Conservation (phyloP, 2,888 invertebrate genomes). For the Hemaris fuciformis region DNA sequence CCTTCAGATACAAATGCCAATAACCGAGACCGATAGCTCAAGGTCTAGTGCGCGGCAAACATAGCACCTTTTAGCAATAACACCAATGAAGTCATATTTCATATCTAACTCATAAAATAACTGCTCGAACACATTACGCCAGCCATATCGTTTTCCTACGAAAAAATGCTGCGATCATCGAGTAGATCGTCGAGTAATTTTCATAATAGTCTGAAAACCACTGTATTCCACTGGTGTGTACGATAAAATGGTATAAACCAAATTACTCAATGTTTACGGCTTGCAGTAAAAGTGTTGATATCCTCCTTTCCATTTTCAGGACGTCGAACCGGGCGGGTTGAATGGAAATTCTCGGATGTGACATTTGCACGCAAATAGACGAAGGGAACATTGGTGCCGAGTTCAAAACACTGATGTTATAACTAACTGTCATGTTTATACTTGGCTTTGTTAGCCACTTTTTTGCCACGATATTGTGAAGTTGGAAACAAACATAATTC, state of each 20-base stretch:
- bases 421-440: background rate
- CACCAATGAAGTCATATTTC: background rate
- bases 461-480: background rate
- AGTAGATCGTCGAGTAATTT: background rate
- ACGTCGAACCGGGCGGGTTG: conserved; percentile 32
- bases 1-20: background rate
- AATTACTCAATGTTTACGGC: conserved; percentile 18
- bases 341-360: conserved; percentile 33
- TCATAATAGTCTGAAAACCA: background rate
- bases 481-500: background rate
- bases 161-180: background rate
- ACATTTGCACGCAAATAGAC: conserved; percentile 20
- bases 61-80: background rate
- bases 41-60: background rate
- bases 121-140: background rate
- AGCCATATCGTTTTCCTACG: background rate
- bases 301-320: conserved; percentile 30
- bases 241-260: conserved; percentile 13
- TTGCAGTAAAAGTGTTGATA: conserved; percentile 26
- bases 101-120: background rate
- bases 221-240: background rate
- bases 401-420: background rate
- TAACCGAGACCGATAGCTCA: background rate
- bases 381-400: background rate
- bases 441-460: background rate